Evolutionary conservation across 2,113 vertebrate species (phyloP).

Genomic region (Microtus ochrogaster): DNA sequence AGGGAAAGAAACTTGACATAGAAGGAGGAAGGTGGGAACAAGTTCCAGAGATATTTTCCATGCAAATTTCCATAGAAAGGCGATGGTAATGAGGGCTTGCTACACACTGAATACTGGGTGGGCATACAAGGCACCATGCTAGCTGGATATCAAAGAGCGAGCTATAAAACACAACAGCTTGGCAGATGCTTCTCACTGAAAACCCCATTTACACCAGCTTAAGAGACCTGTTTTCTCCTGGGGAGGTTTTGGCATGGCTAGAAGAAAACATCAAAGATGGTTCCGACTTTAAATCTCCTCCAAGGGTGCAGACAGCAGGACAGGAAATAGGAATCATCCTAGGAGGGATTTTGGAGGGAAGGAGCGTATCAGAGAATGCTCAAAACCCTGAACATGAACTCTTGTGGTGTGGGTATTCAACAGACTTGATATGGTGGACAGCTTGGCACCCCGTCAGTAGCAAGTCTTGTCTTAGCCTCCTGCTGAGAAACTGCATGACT

Average conservation of each 20-base stretch:
- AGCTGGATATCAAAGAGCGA: slow-evolving; percentile 66
- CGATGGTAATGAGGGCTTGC: slow-evolving; percentile 19
- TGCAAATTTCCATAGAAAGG: slow-evolving; percentile 38
- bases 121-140: slow-evolving; percentile 49
- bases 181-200: slow-evolving; percentile 69
- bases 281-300: slow-evolving; percentile 84
- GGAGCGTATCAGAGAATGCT: slow-evolving; percentile 65
- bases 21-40: background rate
- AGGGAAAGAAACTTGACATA: slow-evolving; percentile 33
- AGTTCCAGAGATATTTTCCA: slow-evolving; percentile 45
- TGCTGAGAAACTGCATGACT: slow-evolving; percentile 63
- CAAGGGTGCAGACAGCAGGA: slow-evolving; percentile 81
- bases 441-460: slow-evolving; percentile 77
- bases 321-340: slow-evolving; percentile 85
- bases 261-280: slow-evolving; percentile 85
- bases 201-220: slow-evolving; percentile 83
- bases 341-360: slow-evolving; percentile 80
- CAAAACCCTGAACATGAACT: slow-evolving; percentile 58
- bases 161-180: slow-evolving; percentile 66
- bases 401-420: slow-evolving; percentile 63
- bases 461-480: slow-evolving; percentile 62
- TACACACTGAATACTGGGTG: slow-evolving; percentile 45
- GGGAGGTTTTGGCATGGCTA: slow-evolving; percentile 82
- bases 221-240: slow-evolving; percentile 83
- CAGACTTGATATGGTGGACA: slow-evolving; percentile 66